Conservation (phyloP, 2,888 invertebrate genomes). For the Ametastegia equiseti region DNA sequence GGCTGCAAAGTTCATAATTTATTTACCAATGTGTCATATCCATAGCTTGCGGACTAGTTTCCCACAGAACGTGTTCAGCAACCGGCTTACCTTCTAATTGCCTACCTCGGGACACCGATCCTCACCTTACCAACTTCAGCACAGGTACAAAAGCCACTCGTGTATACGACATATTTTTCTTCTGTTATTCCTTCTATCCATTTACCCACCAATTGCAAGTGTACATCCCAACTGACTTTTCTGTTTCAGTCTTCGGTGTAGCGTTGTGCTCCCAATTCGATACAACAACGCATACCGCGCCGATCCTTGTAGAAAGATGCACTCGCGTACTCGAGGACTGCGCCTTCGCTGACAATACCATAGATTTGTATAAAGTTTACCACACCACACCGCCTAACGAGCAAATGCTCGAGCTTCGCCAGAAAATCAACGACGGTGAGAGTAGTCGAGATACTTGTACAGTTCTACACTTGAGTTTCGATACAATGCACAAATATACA, state of each 20-base stretch:
- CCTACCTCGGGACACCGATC: conserved; percentile 72
- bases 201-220: too few relatives aligned
- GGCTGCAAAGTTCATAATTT: not conserved
- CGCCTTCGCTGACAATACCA: conserved; percentile 76
- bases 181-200: too few relatives aligned
- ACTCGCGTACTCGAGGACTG: conserved; percentile 81
- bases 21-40: conserved; percentile 49
- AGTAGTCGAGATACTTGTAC: not conserved
- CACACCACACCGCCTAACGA: conserved; percentile 81
- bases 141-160: conserved; percentile 65
- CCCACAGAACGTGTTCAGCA: conserved; percentile 84
- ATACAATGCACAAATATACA: not conserved
- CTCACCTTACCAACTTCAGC: conserved; percentile 68
- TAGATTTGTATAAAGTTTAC: conserved; percentile 84
- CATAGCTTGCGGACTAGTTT: conserved; percentile 83
- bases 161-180: too few relatives aligned
- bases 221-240: not conserved
- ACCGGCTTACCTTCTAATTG: conserved; percentile 80
- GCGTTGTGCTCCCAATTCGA: conserved; percentile 82
- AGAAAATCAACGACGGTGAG: conserved; percentile 77
- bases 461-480: not conserved
- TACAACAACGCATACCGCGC: conserved; percentile 78
- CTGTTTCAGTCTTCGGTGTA: conserved; percentile 79
- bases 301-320: conserved; percentile 80
- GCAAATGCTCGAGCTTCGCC: conserved; percentile 79